Percentiles rank a stretch among this genome's conserved stretches.
Conservation (phyloP, 2,888 invertebrate species). For the Teinopalpus imperialis region DNA sequence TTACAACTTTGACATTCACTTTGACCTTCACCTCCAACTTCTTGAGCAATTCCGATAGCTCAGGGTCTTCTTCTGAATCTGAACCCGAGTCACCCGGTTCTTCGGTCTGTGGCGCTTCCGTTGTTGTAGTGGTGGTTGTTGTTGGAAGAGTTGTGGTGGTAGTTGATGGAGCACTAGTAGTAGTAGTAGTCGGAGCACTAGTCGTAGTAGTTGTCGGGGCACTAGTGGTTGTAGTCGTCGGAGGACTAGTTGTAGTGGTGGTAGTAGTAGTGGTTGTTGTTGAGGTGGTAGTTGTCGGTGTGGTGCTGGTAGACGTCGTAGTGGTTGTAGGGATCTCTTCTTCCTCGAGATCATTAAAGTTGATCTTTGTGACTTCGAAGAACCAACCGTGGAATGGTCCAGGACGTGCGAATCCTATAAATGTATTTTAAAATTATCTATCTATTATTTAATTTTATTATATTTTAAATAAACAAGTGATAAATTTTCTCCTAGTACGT, state of each 20-base stretch:
- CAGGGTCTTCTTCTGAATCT: slow-evolving; percentile 47
- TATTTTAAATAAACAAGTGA: no score
- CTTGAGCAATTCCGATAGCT: slow-evolving; percentile 55
- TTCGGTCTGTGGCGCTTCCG: slow-evolving; percentile 21
- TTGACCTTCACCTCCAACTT: slow-evolving; percentile 63
- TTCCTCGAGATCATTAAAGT: slow-evolving; percentile 58
- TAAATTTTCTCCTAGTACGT: no score
- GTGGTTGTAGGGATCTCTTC: slow-evolving; percentile 31
- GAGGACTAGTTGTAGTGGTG: slow-evolving; percentile 25
- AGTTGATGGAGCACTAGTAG: slow-evolving; percentile 17
- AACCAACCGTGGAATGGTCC: slow-evolving; percentile 68
- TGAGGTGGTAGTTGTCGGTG: slow-evolving; percentile 14
- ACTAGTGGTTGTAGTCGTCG: slow-evolving; percentile 13
- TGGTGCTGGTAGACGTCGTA: slow-evolving; percentile 21
- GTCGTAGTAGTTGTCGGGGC: slow-evolving; percentile 23
- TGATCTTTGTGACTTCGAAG: slow-evolving; percentile 50
- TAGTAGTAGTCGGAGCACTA: background rate
- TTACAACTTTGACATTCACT: slow-evolving; percentile 62
- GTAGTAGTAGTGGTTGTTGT: slow-evolving; percentile 16
- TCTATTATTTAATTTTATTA: no score
- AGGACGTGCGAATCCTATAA: slow-evolving; percentile 61
- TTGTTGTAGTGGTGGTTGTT: slow-evolving; percentile 16
- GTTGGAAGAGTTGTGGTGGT: slow-evolving; percentile 15
- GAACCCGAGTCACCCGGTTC: slow-evolving; percentile 24
- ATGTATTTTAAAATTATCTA: no score